phyloP scores from a whole-genome alignment of 2,113 vertebrate species.

The Pogona vitticeps region DNA sequence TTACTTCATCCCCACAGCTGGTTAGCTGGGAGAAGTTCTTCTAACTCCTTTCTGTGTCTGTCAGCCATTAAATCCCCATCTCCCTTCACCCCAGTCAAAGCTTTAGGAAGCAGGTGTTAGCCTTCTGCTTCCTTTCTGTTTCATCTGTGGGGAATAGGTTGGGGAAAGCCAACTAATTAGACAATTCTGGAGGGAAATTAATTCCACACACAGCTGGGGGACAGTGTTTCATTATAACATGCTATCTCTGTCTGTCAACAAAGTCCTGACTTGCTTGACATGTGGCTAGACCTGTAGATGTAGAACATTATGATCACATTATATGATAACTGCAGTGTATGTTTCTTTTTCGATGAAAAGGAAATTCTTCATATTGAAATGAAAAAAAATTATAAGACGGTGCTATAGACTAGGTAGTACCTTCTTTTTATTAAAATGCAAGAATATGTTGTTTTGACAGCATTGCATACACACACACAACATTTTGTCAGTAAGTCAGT shows the following conservation, averaged over 20 bases:
- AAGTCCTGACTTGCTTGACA: constrained; percentile 74
- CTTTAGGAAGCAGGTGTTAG: constrained; percentile 82
- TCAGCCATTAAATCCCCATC: constrained; percentile 63
- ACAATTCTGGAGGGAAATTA: constrained; percentile 76
- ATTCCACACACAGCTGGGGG: constrained; percentile 84
- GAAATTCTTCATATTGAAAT: constrained; percentile 63
- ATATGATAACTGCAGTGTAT: constrained; percentile 72
- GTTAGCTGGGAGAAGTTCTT: constrained; percentile 60
- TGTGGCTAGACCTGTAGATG: constrained; percentile 83
- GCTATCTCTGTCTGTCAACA: constrained; percentile 76
- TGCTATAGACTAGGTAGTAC: constrained; percentile 23
- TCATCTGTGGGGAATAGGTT: constrained; percentile 67
- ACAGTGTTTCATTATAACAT: constrained; percentile 75
- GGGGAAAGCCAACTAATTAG: constrained; percentile 74
- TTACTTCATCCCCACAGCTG: constrained; percentile 75
- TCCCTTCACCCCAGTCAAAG: constrained; percentile 44
- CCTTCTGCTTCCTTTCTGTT: constrained; percentile 73
- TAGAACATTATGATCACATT: constrained; percentile 79
- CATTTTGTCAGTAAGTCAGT: too few species aligned
- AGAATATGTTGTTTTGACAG: background rate
- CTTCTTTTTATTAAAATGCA: constrained; percentile 35
- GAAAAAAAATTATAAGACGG: constrained; percentile 42
- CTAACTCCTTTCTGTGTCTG: constrained; percentile 65
- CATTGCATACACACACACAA: too few species aligned
- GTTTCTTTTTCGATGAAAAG: constrained; percentile 40